Evolutionary conservation across 2,888 invertebrate species (phyloP).

Genomic region (Acholoe squamosa): DNA sequence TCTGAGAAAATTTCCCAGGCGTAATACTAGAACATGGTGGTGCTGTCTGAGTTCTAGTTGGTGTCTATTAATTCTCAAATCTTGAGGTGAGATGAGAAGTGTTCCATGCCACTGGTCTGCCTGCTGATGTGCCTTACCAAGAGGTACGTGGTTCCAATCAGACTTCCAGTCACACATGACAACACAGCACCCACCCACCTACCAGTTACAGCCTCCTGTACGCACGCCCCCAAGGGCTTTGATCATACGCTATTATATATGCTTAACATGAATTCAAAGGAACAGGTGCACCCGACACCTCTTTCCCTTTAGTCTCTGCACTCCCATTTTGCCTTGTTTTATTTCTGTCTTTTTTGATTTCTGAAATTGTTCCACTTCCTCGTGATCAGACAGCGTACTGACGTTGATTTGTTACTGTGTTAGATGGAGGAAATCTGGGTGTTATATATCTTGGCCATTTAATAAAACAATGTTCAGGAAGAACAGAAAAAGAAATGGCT

Average conservation of each 20-base stretch:
- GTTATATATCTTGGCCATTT: no score
- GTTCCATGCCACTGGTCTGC: not conserved
- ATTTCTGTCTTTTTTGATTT: no score
- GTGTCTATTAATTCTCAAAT: constrained; percentile 10
- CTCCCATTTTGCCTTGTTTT: no score
- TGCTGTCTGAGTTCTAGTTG: not conserved
- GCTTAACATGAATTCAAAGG: constrained; percentile 5
- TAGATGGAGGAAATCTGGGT: no score
- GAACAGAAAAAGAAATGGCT: no score
- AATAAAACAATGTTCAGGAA: no score
- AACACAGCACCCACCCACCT: not conserved
- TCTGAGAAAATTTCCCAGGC: constrained; percentile 54
- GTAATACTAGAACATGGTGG: constrained; percentile 23
- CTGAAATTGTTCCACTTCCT: not conserved
- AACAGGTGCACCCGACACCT: constrained; percentile 14
- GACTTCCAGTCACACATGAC: not conserved
- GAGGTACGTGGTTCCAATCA: not conserved
- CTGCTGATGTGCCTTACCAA: not conserved
- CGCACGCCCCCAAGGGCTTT: not conserved
- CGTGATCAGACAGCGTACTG: not conserved
- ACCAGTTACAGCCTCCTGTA: not conserved
- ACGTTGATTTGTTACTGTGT: not conserved
- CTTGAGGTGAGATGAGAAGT: no score
- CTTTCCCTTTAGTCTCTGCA: not conserved
- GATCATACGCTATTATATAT: constrained; percentile 6